These are phyloP conservation scores for Zelleria hepariella DNA, from an alignment of 2,888 invertebrate genomes.

Conservation along the genomic window DNA sequence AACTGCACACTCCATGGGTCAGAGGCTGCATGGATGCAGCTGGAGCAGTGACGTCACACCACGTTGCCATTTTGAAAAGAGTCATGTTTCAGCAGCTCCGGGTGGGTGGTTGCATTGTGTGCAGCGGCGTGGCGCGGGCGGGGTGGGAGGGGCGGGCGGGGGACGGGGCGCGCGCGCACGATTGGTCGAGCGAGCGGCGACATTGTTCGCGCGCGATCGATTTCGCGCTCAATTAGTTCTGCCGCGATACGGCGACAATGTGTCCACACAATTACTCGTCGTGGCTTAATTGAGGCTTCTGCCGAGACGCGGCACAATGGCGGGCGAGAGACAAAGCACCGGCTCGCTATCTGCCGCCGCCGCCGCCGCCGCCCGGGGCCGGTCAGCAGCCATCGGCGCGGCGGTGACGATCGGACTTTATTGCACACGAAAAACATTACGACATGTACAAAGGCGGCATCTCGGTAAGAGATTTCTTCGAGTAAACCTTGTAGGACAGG, in stretches of 20 bases:
- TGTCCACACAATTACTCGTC: background rate
- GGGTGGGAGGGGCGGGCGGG: conserved; percentile 10
- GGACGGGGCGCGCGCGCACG: conserved; percentile 16
- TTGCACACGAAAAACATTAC: no score
- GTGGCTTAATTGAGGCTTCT: background rate
- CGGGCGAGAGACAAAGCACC: background rate
- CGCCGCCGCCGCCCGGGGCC: background rate
- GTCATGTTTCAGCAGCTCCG: conserved; percentile 36
- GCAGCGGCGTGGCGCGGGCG: conserved; percentile 29
- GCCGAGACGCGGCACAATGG: background rate
- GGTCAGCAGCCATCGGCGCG: background rate
- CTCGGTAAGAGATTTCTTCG: no score
- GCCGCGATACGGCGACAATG: background rate
- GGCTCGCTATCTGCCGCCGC: background rate
- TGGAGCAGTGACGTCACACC: background rate
- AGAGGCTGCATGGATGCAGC: background rate
- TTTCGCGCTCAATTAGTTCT: conserved; percentile 44
- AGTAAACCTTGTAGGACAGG: no score
- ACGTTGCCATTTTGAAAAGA: conserved; percentile 14
- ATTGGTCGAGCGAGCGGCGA: conserved; percentile 21
- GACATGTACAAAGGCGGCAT: no score
- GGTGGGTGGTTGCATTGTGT: conserved; percentile 31
- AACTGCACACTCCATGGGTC: no score
- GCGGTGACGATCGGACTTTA: no score
- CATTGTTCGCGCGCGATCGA: conserved; percentile 27